A percentile compares a stretch with the other conserved stretches of the same genome.
phyloP scores from a whole-genome alignment of 2,888 invertebrate genomes.

The Antheraea yamamai region DNA sequence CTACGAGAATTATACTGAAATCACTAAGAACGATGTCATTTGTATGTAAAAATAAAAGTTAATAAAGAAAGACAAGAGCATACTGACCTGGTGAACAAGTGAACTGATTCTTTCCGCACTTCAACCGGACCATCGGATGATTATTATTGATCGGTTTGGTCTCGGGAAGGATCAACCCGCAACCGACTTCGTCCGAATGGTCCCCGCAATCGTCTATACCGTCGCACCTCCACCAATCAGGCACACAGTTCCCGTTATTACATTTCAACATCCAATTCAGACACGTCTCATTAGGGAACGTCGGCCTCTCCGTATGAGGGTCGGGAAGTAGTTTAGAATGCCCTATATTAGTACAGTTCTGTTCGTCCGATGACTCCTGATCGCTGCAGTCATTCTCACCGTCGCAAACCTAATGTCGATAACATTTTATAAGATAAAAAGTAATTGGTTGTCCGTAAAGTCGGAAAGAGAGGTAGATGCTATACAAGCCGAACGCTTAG shows the following conservation, averaged over 20 bases:
- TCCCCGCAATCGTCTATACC: constrained; percentile 89
- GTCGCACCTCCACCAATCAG: constrained; percentile 92
- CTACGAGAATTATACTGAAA: too few species aligned
- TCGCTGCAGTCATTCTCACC: constrained; percentile 88
- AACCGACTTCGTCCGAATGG: constrained; percentile 87
- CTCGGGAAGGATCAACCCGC: constrained; percentile 55
- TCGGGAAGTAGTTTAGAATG: constrained; percentile 59
- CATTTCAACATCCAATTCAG: constrained; percentile 91
- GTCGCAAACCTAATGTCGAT: constrained; percentile 82
- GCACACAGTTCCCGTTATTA: constrained; percentile 86
- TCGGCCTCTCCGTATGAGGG: constrained; percentile 48
- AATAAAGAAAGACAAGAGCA: too few species aligned
- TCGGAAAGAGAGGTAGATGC: too few species aligned
- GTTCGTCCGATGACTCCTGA: constrained; percentile 85
- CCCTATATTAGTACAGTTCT: constrained; percentile 80
- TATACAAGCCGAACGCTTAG: too few species aligned
- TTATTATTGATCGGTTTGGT: constrained; percentile 49
- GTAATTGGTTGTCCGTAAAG: background rate
- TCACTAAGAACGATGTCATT: too few species aligned
- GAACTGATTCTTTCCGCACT: constrained; percentile 69
- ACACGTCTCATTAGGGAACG: constrained; percentile 75
- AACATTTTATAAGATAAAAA: background rate
- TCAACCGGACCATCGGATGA: constrained; percentile 39
- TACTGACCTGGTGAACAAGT: constrained; percentile 61
- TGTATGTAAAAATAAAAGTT: too few species aligned